Evolutionary conservation across 1,140 invertebrate species (phyloP), one percentile per base, ranked within the genome.

Genomic region (silkworm (Bombyx mori)): DNA sequence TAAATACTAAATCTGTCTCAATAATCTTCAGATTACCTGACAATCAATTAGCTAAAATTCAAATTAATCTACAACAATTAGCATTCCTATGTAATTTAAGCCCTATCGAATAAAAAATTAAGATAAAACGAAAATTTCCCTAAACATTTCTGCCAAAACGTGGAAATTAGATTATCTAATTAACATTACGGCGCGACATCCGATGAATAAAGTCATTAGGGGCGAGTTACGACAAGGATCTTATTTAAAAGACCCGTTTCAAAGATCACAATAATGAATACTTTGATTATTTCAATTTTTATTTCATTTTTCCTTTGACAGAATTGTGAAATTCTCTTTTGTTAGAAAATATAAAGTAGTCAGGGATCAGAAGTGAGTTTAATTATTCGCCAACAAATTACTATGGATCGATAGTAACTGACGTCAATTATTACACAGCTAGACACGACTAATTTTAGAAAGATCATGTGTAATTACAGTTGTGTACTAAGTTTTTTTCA

Each of bases 91-190:
- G 26, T 35, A 35, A 35, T 35, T 35, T 35, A 35, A 35, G 26
- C 26, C 26, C 26, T 35, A 35, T 35, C 26, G 26, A 35, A 35
- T 35, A 35, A 35, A 35, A 35, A 35, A 35, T 18, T 49, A 49
- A 49, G 53, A 64, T 58, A 57, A 52, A 61, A 61, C 22, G 22
- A 49, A 54, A 56, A 55, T 58, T 52, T 50, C 56, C 57, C 52
- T 44, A 58, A 61, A 56, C 55, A 57, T 59, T 60, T 58, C 50
- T 52, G 54, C 51, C 46, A 52, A 57, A 65, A 63, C 57, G 57
- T 57, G 56, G 43, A 65, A 66, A 71, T 65, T 60, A 67, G 69
- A 66, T 67, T 69, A 72, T 65, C 61, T 69, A 69, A 72, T 72
- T 72, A 69, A 69, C 70, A 67, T 67, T 72, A 66, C 60, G 63